Conservation (phyloP, 2,797 vertebrate species). For the Coccyzus lansbergi region DNA sequence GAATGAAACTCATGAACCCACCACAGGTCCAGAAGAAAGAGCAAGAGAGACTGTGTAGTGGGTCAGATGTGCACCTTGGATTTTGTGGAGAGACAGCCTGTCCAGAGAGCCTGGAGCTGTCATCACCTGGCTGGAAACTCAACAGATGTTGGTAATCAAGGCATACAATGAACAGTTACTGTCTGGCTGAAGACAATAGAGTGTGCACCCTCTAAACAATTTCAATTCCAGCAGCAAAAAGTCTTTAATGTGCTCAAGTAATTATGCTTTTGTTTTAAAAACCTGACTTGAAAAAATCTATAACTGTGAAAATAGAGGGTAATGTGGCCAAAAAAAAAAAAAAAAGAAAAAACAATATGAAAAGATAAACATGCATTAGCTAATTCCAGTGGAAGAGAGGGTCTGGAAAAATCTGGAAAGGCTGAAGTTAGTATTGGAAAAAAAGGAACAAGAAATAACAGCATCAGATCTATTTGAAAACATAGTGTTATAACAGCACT, state of each 20-base stretch:
- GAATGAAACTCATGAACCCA: too few relatives aligned
- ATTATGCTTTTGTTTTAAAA: neutral
- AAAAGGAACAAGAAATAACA: neutral
- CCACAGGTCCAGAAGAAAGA: too few relatives aligned
- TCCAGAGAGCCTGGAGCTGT: neutral
- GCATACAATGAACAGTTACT: neutral
- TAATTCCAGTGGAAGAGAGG: neutral
- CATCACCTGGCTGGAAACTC: neutral
- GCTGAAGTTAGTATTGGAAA: neutral
- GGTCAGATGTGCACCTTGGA: too few relatives aligned
- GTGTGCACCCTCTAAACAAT: too few relatives aligned
- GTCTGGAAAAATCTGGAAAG: neutral
- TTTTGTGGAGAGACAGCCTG: too few relatives aligned
- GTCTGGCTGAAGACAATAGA: too few relatives aligned
- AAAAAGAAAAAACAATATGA: neutral
- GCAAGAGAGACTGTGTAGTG: too few relatives aligned
- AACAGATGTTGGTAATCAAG: neutral
- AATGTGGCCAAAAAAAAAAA: neutral
- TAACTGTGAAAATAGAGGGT: neutral
- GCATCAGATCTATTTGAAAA: neutral
- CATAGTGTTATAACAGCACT: neutral
- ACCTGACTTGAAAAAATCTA: neutral
- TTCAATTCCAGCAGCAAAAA: neutral
- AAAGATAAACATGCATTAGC: neutral
- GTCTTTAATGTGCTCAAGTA: neutral